Evolutionary conservation across 2,888 invertebrate species (phyloP).

Genomic region (Zygaena filipendulae): DNA sequence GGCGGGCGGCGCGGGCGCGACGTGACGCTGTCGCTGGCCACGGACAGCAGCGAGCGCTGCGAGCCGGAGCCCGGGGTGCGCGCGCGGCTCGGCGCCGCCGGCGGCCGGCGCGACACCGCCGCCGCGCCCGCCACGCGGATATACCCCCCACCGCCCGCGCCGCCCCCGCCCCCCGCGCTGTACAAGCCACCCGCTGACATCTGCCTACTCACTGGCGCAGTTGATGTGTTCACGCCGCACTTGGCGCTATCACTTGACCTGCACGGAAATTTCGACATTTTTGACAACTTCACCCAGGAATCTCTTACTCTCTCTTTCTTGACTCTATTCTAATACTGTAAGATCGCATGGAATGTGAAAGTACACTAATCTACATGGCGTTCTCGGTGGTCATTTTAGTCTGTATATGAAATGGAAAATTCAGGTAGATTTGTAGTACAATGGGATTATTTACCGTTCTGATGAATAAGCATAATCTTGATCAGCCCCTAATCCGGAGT

Average conservation of each 20-base stretch:
- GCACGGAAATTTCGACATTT: constrained; percentile 21
- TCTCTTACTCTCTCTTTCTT: too few species aligned
- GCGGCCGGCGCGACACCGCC: constrained; percentile 34
- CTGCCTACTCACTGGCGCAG: constrained; percentile 53
- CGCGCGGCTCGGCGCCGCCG: constrained; percentile 34
- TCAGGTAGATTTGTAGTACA: too few species aligned
- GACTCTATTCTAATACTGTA: too few species aligned
- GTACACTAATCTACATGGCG: too few species aligned
- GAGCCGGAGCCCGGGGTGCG: constrained; percentile 38
- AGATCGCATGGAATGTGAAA: too few species aligned
- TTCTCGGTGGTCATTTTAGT: too few species aligned
- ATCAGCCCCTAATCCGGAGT: constrained; percentile 80
- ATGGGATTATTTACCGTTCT: constrained; percentile 69
- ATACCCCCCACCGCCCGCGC: constrained; percentile 19
- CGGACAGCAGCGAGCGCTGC: constrained; percentile 62
- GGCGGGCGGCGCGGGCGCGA: constrained; percentile 51
- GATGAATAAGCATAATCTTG: constrained; percentile 80
- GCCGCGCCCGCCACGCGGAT: constrained; percentile 23
- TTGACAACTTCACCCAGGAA: too few species aligned
- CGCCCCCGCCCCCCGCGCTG: constrained; percentile 20
- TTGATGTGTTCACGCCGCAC: constrained; percentile 64
- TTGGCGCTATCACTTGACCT: constrained; percentile 77
- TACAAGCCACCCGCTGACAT: constrained; percentile 34
- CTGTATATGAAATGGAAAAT: too few species aligned
- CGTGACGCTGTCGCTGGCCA: constrained; percentile 61